These are phyloP conservation scores for Tetragonisca angustula DNA, from an alignment of 2,888 invertebrate species.

Conservation along the genomic window DNA sequence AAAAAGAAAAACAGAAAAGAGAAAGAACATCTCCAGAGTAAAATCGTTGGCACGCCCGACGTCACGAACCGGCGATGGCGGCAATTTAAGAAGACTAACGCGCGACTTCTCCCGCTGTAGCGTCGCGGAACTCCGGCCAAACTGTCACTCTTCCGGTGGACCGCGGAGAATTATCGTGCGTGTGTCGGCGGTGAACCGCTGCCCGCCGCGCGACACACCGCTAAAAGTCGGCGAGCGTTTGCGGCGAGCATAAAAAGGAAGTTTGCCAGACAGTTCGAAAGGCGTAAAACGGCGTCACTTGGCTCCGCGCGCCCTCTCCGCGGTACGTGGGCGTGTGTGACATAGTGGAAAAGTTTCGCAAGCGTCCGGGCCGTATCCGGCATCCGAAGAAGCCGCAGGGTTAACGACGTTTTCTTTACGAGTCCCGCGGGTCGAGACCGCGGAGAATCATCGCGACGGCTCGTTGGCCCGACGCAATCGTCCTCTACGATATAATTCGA, in stretches of 20 bases:
- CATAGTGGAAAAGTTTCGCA: constrained; percentile 62
- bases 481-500: constrained; percentile 26
- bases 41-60: constrained; percentile 18
- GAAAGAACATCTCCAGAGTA: neutral
- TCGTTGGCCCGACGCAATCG: constrained; percentile 19
- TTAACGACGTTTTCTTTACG: constrained; percentile 54
- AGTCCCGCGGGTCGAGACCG: constrained; percentile 38
- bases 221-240: constrained; percentile 50
- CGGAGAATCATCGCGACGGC: constrained; percentile 45
- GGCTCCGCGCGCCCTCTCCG: neutral
- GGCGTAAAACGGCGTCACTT: constrained; percentile 65
- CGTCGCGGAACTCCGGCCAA: constrained; percentile 63
- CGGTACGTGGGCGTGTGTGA: constrained; percentile 18
- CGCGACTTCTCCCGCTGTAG: constrained; percentile 32
- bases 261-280: constrained; percentile 65
- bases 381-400: constrained; percentile 44
- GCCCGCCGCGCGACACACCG: constrained; percentile 58
- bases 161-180: constrained; percentile 62
- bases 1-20: neutral
- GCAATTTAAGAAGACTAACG: neutral
- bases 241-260: constrained; percentile 58
- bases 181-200: constrained; percentile 62
- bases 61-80: neutral
- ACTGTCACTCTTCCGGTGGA: constrained; percentile 64
- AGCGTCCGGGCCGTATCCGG: constrained; percentile 55